phyloP scores from a whole-genome alignment of 2,113 vertebrate genomes.

The Cololabis saira region DNA sequence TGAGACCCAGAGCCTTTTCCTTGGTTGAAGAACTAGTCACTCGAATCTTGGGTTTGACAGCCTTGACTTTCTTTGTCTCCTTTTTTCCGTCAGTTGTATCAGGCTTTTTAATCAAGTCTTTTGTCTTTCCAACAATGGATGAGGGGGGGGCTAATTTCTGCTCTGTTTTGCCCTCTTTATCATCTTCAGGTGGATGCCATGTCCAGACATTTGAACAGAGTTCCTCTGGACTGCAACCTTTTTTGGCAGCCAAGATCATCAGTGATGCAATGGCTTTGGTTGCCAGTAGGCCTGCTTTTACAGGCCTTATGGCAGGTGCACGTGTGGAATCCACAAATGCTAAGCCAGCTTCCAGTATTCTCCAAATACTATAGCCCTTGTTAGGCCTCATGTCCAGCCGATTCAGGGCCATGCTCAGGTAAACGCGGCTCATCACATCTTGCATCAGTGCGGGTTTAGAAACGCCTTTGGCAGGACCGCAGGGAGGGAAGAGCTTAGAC shows the following conservation, averaged over 20 bases:
- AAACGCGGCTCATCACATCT: constrained; percentile 79
- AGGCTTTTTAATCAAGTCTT: constrained; percentile 47
- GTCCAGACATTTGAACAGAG: constrained; percentile 83
- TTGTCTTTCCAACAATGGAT: constrained; percentile 55
- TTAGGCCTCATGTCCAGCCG: constrained; percentile 49
- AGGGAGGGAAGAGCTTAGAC: constrained; percentile 34
- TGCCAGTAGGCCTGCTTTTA: constrained; percentile 82
- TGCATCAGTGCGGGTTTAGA: constrained; percentile 67
- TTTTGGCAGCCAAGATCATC: constrained; percentile 68
- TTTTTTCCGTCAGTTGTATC: constrained; percentile 34
- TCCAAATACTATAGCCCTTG: constrained; percentile 70
- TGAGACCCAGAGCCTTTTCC: constrained; percentile 52
- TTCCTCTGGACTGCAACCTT: constrained; percentile 55
- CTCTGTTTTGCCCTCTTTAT: constrained; percentile 31
- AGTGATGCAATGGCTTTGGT: constrained; percentile 79
- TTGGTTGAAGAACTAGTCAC: constrained; percentile 34
- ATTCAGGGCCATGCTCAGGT: constrained; percentile 78
- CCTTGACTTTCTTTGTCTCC: constrained; percentile 45
- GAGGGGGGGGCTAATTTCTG: constrained; percentile 24
- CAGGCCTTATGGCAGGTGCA: constrained; percentile 71
- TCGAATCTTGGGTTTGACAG: constrained; percentile 48
- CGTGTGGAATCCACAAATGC: constrained; percentile 70
- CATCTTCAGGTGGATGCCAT: constrained; percentile 70
- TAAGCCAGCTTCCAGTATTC: constrained; percentile 83
- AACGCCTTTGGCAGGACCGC: neutral